phyloP scores from a whole-genome alignment of 2,113 vertebrate species.

The Brienomyrus brachyistius region DNA sequence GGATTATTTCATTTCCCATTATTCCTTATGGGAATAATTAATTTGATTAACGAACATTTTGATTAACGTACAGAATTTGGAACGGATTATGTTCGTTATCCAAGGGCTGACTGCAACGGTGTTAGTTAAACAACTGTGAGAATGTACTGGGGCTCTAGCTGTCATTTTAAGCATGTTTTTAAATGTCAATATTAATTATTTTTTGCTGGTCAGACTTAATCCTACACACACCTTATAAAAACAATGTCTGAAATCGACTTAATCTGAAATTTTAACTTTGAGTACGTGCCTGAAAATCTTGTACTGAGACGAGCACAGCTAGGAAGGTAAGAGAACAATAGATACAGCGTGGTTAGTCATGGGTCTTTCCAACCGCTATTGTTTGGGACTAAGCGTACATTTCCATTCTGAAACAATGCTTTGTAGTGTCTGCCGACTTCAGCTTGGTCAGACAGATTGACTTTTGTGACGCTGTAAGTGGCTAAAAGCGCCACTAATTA shows the following conservation, averaged over 20 bases:
- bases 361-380: conserved; percentile 4
- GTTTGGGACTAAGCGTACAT: conserved; percentile 12
- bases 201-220: too few relatives aligned
- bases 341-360: not conserved
- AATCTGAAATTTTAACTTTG: not conserved
- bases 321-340: not conserved
- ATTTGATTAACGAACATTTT: too few relatives aligned
- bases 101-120: too few relatives aligned
- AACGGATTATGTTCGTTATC: too few relatives aligned
- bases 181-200: not conserved
- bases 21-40: too few relatives aligned
- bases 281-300: not conserved
- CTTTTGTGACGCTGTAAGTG: conserved; percentile 19
- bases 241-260: too few relatives aligned
- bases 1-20: too few relatives aligned
- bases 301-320: not conserved
- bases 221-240: not conserved
- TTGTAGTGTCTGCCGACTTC: conserved; percentile 9
- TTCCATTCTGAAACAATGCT: conserved; percentile 7
- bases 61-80: too few relatives aligned
- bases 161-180: not conserved
- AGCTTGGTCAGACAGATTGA: conserved; percentile 21
- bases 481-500: not conserved
- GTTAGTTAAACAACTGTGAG: too few relatives aligned
- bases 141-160: not conserved